Evolutionary conservation across 2,113 vertebrate species (phyloP), one percentile per base, ranked within the genome.

Genomic region (Cyphomyrus plagiostoma): DNA sequence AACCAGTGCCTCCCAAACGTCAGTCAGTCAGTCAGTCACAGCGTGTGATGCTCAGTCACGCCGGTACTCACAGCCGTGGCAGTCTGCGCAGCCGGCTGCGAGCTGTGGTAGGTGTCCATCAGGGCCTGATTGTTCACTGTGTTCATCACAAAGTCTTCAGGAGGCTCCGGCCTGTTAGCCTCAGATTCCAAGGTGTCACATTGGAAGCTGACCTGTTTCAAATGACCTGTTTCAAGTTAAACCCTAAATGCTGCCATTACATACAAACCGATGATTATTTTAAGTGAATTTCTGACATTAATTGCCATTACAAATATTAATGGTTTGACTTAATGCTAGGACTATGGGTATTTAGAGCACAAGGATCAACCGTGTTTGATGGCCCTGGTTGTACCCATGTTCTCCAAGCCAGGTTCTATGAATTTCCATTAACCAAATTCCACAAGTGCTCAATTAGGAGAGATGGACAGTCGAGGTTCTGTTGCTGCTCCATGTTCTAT

Each of bases 121-220:
- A 97, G 93, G 8, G 97, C 97, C 91, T 97, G 96, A 0, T 95
- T 95, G 93, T 94, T 96, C 45, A 96, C 93, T 0, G 92, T 93
- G 0, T 95, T 96, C 45, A 93, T 94, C 86, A 94, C 91, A 30
- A 95, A 90, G 94, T 96, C 94, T 82, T 95, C 95, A 89, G 88
- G 21, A 53, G 88, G 90, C 50, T 94, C 93, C 1, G 91, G 52
- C 90, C 94, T 93, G 6, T 95, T 95, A 0, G 93, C 93, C 2
- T 94, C 94, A 0, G 93, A 94, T 49, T 30, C 90, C 0, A 91
- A 91, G 0, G 93, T 93, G 93, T 96, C 95, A 10, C 95, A 96
- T 92, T 94, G 82, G 82, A n/a, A 84, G 82, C 8, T 84, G 8
- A 48, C 8, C 82, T 84, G 82, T 48, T n/a, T 45, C 17, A 82